phyloP scores from a whole-genome alignment of 2,113 vertebrate genomes.

The Nyctereutes procyonoides region DNA sequence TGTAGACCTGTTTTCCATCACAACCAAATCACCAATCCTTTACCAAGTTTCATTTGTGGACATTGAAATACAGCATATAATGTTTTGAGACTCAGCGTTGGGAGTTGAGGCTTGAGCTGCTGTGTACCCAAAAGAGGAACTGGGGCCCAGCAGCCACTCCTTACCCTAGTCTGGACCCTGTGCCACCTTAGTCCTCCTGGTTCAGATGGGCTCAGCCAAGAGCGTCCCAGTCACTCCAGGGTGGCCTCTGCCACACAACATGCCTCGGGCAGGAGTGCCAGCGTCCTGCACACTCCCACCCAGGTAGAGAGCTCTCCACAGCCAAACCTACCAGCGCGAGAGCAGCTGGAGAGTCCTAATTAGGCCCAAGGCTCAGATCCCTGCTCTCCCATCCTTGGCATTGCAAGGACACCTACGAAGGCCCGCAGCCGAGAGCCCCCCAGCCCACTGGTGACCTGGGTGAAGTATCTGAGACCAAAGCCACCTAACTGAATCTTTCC shows the following conservation, averaged over 20 bases:
- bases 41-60: background rate
- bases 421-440: conserved; percentile 84
- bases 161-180: conserved; percentile 6
- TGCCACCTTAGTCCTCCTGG: background rate
- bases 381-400: conserved; percentile 91
- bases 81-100: background rate
- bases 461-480: conserved; percentile 83
- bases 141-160: background rate
- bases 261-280: conserved; percentile 80
- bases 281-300: conserved; percentile 90
- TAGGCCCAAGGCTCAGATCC: conserved; percentile 86
- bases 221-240: conserved; percentile 86
- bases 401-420: conserved; percentile 92
- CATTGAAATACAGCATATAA: background rate
- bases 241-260: conserved; percentile 80
- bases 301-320: conserved; percentile 85
- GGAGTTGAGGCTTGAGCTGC: background rate
- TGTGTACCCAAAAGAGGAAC: background rate
- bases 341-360: background rate
- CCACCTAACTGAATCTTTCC: background rate
- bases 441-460: conserved; percentile 88
- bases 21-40: background rate
- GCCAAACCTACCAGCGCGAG: background rate
- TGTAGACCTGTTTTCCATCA: background rate
- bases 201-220: conserved; percentile 90